These are phyloP conservation scores for Heliconius congener DNA, from an alignment of 1,140 invertebrate genomes.

Conservation along the genomic window DNA sequence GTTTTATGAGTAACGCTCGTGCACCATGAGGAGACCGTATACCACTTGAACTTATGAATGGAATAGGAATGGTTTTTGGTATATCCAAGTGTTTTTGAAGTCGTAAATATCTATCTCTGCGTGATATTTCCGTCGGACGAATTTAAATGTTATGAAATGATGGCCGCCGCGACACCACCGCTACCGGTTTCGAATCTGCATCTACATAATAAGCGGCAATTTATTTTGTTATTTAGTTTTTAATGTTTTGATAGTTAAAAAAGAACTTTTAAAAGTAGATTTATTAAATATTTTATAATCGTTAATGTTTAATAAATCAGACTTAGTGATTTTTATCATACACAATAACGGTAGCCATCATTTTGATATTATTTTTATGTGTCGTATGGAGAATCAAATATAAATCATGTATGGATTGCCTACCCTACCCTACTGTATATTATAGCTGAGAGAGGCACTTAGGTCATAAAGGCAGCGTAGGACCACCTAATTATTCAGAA, in stretches of 20 bases:
- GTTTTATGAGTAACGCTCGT: constrained; percentile 73
- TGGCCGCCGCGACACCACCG: constrained; percentile 52
- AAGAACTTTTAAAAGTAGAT: constrained; percentile 23
- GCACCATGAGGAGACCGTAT: constrained; percentile 48
- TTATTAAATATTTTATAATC: constrained; percentile 34
- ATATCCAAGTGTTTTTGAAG: constrained; percentile 76
- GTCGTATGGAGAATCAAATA: background rate
- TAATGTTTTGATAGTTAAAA: constrained; percentile 42
- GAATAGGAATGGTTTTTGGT: constrained; percentile 72
- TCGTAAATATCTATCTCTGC: constrained; percentile 78
- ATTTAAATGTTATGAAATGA: constrained; percentile 69
- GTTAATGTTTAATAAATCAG: background rate
- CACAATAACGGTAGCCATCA: background rate
- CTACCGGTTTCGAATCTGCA: constrained; percentile 71
- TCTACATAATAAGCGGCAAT: constrained; percentile 51
- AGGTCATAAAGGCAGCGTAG: constrained; percentile 1
- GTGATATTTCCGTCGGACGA: constrained; percentile 76
- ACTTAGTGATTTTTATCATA: background rate
- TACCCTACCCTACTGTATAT: background rate
- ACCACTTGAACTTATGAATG: constrained; percentile 75
- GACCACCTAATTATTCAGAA: constrained; percentile 64
- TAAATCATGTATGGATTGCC: background rate
- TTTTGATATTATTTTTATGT: background rate
- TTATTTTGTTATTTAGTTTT: constrained; percentile 47
- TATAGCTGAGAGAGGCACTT: background rate